These are phyloP conservation scores for Drosophila nasuta DNA, from an alignment of 1,140 invertebrate species.

Conservation along the genomic window DNA sequence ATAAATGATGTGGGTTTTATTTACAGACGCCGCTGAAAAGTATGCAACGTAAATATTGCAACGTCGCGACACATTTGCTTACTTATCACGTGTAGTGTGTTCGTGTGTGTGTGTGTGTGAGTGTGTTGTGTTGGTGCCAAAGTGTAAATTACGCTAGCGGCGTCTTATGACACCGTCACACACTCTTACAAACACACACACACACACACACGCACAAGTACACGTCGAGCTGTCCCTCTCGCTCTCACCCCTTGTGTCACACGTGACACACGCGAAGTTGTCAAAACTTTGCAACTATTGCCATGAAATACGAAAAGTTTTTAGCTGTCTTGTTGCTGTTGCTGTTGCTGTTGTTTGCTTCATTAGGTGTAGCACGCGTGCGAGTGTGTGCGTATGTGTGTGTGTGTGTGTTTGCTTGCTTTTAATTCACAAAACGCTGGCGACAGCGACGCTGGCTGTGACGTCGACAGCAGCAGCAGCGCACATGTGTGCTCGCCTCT, in stretches of 20 bases:
- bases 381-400: slow-evolving; percentile 1
- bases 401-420: slow-evolving; percentile 27
- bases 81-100: background rate
- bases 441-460: slow-evolving; percentile 16
- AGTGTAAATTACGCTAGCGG: slow-evolving; percentile 43
- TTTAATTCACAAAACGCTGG: slow-evolving; percentile 58
- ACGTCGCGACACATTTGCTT: slow-evolving; percentile 6
- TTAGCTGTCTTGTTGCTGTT: slow-evolving; percentile 20
- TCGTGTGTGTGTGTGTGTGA: background rate
- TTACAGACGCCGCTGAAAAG: slow-evolving; percentile 10
- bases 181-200: background rate
- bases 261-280: background rate
- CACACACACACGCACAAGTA: background rate
- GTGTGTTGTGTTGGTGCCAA: slow-evolving; percentile 22
- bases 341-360: slow-evolving; percentile 45
- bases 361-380: slow-evolving; percentile 31
- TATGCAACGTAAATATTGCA: slow-evolving; percentile 32
- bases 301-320: slow-evolving; percentile 67
- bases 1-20: background rate
- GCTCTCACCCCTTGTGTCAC: background rate
- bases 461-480: slow-evolving; percentile 13
- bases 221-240: background rate
- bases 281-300: slow-evolving; percentile 58
- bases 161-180: slow-evolving; percentile 16
- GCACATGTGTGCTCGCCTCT: slow-evolving; percentile 31